These are phyloP conservation scores for Corythornis vintsioides DNA, from an alignment of 2,113 vertebrate genomes.

Conservation along the genomic window DNA sequence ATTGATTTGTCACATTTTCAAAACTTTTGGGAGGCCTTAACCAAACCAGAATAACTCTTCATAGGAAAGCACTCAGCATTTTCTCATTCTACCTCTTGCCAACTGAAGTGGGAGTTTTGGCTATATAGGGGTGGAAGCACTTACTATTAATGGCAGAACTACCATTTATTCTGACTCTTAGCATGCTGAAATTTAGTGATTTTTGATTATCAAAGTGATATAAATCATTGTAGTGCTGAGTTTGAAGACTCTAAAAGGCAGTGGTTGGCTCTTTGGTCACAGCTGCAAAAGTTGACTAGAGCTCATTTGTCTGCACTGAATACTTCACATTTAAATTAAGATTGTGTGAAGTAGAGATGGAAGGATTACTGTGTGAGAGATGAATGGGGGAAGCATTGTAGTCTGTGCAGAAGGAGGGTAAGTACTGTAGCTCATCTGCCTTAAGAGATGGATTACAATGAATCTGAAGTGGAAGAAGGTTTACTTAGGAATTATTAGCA, in stretches of 20 bases:
- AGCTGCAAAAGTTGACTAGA: slow-evolving; percentile 21
- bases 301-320: slow-evolving; percentile 54
- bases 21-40: neutral
- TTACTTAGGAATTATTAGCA: slow-evolving; percentile 69
- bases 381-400: slow-evolving; percentile 56
- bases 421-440: slow-evolving; percentile 58
- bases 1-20: neutral
- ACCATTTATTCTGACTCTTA: neutral
- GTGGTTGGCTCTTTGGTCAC: neutral
- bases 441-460: slow-evolving; percentile 67
- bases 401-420: slow-evolving; percentile 54
- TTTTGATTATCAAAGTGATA: slow-evolving; percentile 13
- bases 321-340: slow-evolving; percentile 74
- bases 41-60: slow-evolving; percentile 14
- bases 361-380: slow-evolving; percentile 67
- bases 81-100: neutral
- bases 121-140: neutral
- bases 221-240: slow-evolving; percentile 27
- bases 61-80: neutral
- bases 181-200: slow-evolving; percentile 3
- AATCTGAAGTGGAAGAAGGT: slow-evolving; percentile 51
- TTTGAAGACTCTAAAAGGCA: slow-evolving; percentile 46
- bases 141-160: slow-evolving; percentile 12
- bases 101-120: neutral
- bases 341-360: slow-evolving; percentile 65